These are phyloP conservation scores for Drosophila suzukii DNA, from an alignment of 1,140 invertebrate genomes.

Conservation along the genomic window DNA sequence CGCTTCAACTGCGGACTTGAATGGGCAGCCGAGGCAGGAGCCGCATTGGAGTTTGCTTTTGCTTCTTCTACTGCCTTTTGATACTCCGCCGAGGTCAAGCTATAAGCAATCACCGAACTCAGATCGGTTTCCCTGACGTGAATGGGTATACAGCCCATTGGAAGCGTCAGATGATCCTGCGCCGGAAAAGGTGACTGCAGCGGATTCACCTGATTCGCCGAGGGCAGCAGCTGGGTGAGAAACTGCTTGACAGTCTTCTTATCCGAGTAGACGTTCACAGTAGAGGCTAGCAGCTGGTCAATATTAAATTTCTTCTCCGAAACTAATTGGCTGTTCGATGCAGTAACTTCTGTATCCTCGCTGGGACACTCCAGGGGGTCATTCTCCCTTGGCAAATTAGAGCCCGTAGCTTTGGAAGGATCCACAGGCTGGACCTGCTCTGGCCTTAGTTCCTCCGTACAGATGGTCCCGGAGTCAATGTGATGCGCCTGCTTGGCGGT, in stretches of 20 bases:
- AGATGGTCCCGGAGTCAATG: conserved; percentile 75
- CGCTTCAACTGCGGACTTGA: conserved; percentile 68
- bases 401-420: not conserved
- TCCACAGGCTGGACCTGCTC: conserved; percentile 30
- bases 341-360: conserved; percentile 37
- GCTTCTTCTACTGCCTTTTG: conserved; percentile 85
- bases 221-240: conserved; percentile 88
- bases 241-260: conserved; percentile 89
- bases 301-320: conserved; percentile 57
- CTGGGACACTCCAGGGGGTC: conserved; percentile 21
- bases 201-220: conserved; percentile 84
- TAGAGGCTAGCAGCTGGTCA: conserved; percentile 66
- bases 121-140: conserved; percentile 94
- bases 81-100: conserved; percentile 90
- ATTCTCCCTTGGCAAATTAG: not conserved
- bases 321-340: conserved; percentile 9
- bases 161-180: conserved; percentile 88
- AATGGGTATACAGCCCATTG: conserved; percentile 88
- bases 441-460: conserved; percentile 76
- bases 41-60: conserved; percentile 22
- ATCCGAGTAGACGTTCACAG: conserved; percentile 79
- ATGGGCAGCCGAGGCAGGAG: conserved; percentile 14
- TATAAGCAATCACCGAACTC: conserved; percentile 95
- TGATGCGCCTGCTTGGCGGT: conserved; percentile 54
- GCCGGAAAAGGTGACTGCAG: conserved; percentile 87